Percentiles rank a stretch among this genome's conserved stretches.
These are phyloP conservation scores for Natator depressus DNA, from an alignment of 2,113 vertebrate species.

Conservation along the genomic window DNA sequence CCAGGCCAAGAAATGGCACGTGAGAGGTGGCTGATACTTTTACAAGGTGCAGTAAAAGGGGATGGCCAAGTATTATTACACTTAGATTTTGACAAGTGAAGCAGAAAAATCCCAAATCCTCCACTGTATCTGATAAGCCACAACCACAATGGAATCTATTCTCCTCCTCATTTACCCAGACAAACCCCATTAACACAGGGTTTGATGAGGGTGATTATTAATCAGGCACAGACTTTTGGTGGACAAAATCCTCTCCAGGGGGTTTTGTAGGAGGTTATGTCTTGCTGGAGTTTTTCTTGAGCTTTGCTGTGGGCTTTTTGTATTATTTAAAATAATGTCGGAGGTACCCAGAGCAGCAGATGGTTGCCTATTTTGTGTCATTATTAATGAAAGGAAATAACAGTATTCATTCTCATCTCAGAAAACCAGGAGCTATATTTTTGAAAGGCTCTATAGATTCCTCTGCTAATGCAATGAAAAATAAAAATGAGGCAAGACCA, in stretches of 20 bases:
- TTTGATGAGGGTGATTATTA: not conserved
- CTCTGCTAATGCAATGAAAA: not conserved
- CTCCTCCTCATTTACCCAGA: not conserved
- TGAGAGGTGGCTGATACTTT: not conserved
- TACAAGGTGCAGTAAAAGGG: not conserved
- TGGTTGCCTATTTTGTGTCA: not conserved
- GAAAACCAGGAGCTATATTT: not conserved
- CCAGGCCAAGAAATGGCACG: not conserved
- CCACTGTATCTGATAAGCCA: not conserved
- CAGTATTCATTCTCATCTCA: not conserved
- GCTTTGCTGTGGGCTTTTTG: not conserved
- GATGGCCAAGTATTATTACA: not conserved
- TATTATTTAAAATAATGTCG: not conserved
- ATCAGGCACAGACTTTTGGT: not conserved
- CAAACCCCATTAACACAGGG: not conserved
- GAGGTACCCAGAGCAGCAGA: not conserved
- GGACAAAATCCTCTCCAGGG: not conserved
- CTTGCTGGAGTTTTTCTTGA: not conserved
- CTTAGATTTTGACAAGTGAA: conserved; percentile 43
- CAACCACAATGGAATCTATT: not conserved
- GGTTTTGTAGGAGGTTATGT: not conserved
- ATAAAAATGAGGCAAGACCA: not conserved
- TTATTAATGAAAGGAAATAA: not conserved
- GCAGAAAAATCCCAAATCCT: conserved; percentile 21
- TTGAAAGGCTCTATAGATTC: not conserved